Evolutionary conservation across 1,140 invertebrate species (phyloP).

Genomic region (Paraescarpia echinospica): DNA sequence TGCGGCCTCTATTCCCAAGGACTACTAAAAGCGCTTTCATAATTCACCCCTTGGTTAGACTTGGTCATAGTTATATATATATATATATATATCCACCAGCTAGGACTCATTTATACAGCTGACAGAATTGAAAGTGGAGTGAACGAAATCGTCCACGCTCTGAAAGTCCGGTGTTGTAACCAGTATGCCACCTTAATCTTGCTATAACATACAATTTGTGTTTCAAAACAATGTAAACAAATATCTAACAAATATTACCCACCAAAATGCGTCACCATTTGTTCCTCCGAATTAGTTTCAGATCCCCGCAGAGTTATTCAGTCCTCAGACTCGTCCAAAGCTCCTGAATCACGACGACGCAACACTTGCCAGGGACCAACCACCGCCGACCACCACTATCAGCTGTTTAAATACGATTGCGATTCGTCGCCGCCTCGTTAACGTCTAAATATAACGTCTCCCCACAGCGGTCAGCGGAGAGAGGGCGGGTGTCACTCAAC

Average conservation of each 20-base stretch:
- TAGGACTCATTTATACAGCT: no score
- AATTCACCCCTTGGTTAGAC: no score
- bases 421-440: not conserved
- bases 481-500: not conserved
- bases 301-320: not conserved
- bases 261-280: conserved; percentile 1
- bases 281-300: not conserved
- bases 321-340: not conserved
- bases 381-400: not conserved
- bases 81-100: no score
- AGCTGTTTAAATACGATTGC: not conserved
- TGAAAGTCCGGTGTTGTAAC: no score
- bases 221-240: not conserved
- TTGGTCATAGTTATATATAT: no score
- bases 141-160: no score
- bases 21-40: no score
- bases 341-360: not conserved
- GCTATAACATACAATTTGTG: not conserved
- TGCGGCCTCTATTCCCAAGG: no score
- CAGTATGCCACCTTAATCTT: no score
- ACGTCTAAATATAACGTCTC: not conserved
- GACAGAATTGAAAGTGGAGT: no score
- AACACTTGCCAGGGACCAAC: not conserved
- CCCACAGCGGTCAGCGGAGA: not conserved
- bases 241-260: not conserved